These are phyloP conservation scores for Herpailurus yagouaroundi DNA, from an alignment of 2,113 vertebrate species.

Conservation along the genomic window DNA sequence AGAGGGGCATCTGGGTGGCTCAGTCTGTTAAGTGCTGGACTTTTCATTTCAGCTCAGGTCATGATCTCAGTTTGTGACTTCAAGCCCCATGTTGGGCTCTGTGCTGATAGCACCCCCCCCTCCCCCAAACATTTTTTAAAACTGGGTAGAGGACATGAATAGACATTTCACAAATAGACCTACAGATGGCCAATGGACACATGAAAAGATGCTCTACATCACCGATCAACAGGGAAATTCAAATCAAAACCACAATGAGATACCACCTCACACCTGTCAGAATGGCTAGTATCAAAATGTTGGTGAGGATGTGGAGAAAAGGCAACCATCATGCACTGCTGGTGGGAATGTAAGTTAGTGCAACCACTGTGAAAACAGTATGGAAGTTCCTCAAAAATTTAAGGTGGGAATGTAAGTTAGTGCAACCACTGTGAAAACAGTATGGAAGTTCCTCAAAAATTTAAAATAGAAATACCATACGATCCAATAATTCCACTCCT, in stretches of 20 bases:
- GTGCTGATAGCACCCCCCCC: too few relatives aligned
- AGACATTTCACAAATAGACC: neutral
- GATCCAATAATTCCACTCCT: neutral
- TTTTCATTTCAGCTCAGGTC: too few relatives aligned
- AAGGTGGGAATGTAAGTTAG: neutral
- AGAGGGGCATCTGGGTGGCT: too few relatives aligned
- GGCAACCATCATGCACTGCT: neutral
- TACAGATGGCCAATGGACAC: neutral
- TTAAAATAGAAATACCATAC: neutral
- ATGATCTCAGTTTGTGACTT: too few relatives aligned
- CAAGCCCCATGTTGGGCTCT: too few relatives aligned
- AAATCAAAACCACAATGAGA: neutral
- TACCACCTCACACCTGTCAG: neutral
- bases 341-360: neutral
- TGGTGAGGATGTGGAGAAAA: neutral
- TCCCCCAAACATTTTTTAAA: too few relatives aligned
- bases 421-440: neutral
- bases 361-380: neutral
- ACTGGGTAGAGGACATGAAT: neutral
- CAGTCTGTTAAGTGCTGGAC: too few relatives aligned
- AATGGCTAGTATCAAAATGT: neutral
- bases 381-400: neutral
- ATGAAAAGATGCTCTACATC: neutral
- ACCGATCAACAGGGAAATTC: neutral
- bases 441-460: neutral